phyloP scores from a whole-genome alignment of 2,797 vertebrate species.

The Anabacerthia variegaticeps region DNA sequence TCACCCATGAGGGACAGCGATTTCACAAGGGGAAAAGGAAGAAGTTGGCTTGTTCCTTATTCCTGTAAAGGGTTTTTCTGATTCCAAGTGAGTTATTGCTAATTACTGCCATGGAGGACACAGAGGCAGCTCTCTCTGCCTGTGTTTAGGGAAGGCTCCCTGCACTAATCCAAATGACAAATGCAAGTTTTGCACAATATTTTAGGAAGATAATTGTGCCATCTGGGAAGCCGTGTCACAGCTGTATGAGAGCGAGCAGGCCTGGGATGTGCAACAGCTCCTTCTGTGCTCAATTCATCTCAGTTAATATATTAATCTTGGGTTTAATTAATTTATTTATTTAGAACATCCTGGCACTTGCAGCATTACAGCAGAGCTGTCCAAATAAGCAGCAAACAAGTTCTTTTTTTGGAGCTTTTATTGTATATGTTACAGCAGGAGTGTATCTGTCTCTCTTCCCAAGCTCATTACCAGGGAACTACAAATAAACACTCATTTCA shows the following conservation, averaged over 20 bases:
- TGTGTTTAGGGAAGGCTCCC: constrained; percentile 20
- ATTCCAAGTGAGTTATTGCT: constrained; percentile 51
- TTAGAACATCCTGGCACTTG: neutral
- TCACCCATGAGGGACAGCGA: neutral
- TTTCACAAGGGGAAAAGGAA: neutral
- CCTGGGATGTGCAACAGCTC: constrained; percentile 30
- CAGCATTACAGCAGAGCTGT: neutral
- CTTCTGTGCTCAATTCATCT: constrained; percentile 43
- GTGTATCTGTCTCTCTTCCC: neutral
- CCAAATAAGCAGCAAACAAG: neutral
- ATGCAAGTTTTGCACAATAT: constrained; percentile 62
- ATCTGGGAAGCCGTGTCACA: constrained; percentile 57
- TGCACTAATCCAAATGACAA: constrained; percentile 53
- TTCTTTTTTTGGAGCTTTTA: neutral
- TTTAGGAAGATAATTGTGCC: constrained; percentile 62
- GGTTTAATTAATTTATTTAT: neutral
- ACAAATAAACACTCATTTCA: neutral
- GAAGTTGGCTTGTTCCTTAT: neutral
- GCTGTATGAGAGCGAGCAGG: constrained; percentile 21
- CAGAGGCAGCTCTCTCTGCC: constrained; percentile 28
- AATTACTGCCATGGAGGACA: constrained; percentile 2
- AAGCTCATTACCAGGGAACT: neutral
- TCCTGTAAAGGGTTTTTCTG: neutral
- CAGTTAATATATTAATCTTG: constrained; percentile 27
- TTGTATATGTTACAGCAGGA: neutral